A percentile compares a stretch with the other conserved stretches of the same genome.
These are phyloP conservation scores for Melierax canorus DNA, from an alignment of 2,113 vertebrate genomes.

Conservation along the genomic window DNA sequence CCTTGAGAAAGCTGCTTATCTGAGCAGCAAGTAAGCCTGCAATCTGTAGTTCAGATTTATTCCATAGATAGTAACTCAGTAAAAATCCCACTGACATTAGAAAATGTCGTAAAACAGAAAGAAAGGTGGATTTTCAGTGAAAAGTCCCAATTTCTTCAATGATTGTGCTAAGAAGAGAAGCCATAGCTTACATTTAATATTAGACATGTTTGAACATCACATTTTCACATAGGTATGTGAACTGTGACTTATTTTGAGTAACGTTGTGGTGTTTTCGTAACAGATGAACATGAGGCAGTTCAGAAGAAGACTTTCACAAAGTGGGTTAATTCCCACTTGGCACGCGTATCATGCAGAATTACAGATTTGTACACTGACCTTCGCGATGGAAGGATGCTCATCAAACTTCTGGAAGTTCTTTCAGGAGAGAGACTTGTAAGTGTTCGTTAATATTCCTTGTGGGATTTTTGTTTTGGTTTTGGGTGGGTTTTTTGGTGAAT, in stretches of 20 bases:
- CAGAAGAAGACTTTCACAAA: conserved; percentile 98
- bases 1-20: not conserved
- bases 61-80: not conserved
- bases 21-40: not conserved
- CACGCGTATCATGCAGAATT: conserved; percentile 91
- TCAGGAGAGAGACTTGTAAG: conserved; percentile 91
- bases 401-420: conserved; percentile 93
- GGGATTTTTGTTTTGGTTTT: not conserved
- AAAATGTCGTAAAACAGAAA: not conserved
- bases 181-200: not conserved
- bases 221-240: rapidly evolving
- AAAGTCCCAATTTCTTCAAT: not conserved
- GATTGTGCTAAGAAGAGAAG: not conserved
- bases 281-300: conserved; percentile 94
- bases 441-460: not conserved
- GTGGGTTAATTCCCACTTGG: conserved; percentile 95
- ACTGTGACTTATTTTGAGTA: not conserved
- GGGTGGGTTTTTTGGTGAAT: not conserved
- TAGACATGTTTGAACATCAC: not conserved
- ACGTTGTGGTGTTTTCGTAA: not conserved
- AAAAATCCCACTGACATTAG: not conserved
- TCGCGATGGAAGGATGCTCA: conserved; percentile 93
- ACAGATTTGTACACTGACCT: conserved; percentile 93
- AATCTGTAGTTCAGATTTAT: not conserved
- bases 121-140: not conserved